phyloP scores from a whole-genome alignment of 2,797 vertebrate genomes.

The Hemibagrus guttatus region DNA sequence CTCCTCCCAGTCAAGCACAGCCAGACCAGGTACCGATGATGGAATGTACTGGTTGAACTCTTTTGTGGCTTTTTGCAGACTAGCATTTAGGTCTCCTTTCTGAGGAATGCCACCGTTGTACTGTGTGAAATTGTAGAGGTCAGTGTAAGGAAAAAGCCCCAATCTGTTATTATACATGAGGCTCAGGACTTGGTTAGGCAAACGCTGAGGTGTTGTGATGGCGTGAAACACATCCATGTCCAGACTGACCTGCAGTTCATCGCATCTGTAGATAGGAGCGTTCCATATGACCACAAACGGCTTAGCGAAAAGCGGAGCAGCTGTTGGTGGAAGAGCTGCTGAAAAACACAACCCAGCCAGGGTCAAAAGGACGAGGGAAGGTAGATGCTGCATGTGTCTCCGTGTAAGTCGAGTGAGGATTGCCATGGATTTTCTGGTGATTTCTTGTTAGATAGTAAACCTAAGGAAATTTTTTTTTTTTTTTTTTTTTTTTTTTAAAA shows the following conservation, averaged over 20 bases:
- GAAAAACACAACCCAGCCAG: constrained; percentile 22
- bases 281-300: constrained; percentile 85
- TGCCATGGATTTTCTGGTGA: background rate
- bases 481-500: too few relatives aligned
- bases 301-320: constrained; percentile 69
- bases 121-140: constrained; percentile 55
- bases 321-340: constrained; percentile 54
- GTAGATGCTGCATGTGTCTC: constrained; percentile 15
- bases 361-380: constrained; percentile 42
- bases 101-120: constrained; percentile 83
- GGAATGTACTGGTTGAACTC: constrained; percentile 78
- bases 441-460: background rate
- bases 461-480: background rate
- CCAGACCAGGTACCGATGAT: constrained; percentile 76
- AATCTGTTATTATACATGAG: constrained; percentile 84
- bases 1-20: constrained; percentile 89
- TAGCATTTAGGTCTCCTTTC: constrained; percentile 66
- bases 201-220: constrained; percentile 73
- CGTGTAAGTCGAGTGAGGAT: background rate
- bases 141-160: constrained; percentile 81
- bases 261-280: constrained; percentile 77
- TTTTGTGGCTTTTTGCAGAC: constrained; percentile 71
- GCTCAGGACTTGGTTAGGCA: constrained; percentile 76
- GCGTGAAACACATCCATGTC: constrained; percentile 75
- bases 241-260: constrained; percentile 65